Evolutionary conservation across 2,888 invertebrate species (phyloP), one percentile per base, ranked within the genome.

Genomic region (Hemaris fuciformis): DNA sequence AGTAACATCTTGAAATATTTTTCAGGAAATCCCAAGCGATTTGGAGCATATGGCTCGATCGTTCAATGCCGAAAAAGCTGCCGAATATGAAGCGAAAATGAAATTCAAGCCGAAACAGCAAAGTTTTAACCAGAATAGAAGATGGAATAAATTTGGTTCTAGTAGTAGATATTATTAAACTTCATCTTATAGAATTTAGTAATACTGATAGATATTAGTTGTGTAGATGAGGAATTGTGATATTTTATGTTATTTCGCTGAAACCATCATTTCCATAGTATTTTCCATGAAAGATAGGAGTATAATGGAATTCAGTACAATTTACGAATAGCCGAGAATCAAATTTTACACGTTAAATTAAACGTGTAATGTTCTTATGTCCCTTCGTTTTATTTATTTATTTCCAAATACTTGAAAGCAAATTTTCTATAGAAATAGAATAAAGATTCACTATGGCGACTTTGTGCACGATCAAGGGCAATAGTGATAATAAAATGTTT

Each of bases 11-110:
- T 42, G n/a, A 15, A 38, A 6, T 20, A 5, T 57, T 38, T 83
- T 75, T 57, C 75, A 91, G 91, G 86, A 85, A 69, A 72, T 89
- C 38, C 84, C 90, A n/a, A 34, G 68, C 34, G 86, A 86, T 41
- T 66, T 92, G 59, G 62, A 75, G 31, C 74, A 84, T 0, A 75
- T 91, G 70, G 83, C 83, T 7, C 77, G 73, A 45, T 81, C 79
- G n/a, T 81, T 77, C 62, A 62, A 68, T 15, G 20, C 65, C 25
- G 71, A 75, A 1, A 89, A 86, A 68, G 60, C 62, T 3, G 77
- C 74, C 59, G 80, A 82, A 22, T 71, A 70, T 31, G 74, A 82
- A 63, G 61, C 68, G 0, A 85, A 77, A 70, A 70, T 69, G 64
- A 75, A 70, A 58, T 79, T 70, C 8, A 79, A 72, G 59, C 74